Evolutionary conservation across 2,113 vertebrate species (phyloP).

Genomic region (Odocoileus hemionus): DNA sequence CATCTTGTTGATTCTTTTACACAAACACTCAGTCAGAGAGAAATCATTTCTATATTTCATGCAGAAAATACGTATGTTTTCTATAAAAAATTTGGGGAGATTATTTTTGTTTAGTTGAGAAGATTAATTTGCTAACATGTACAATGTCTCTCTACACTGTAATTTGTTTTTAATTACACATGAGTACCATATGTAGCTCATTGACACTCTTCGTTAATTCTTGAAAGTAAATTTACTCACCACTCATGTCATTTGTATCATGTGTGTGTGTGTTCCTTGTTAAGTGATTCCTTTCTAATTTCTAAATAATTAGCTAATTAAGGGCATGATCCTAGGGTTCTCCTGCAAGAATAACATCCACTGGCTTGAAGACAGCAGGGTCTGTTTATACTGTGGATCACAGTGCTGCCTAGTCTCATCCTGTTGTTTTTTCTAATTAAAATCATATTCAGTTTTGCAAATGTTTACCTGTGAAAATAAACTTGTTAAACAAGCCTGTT

Average conservation of each 20-base stretch:
- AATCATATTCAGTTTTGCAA: constrained; percentile 18
- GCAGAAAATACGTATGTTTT: constrained; percentile 60
- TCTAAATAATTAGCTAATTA: constrained; percentile 79
- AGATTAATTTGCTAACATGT: constrained; percentile 75
- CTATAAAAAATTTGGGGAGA: constrained; percentile 48
- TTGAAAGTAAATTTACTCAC: constrained; percentile 79
- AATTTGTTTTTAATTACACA: constrained; percentile 80
- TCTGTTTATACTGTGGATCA: constrained; percentile 58
- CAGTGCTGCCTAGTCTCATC: constrained; percentile 49
- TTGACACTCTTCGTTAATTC: constrained; percentile 77
- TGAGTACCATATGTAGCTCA: constrained; percentile 67
- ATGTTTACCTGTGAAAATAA: constrained; percentile 29
- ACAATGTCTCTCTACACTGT: constrained; percentile 66
- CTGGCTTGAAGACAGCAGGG: constrained; percentile 49
- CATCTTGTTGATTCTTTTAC: constrained; percentile 70
- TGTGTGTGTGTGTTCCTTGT: constrained; percentile 76
- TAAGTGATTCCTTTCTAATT: constrained; percentile 78
- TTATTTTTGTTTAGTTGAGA: constrained; percentile 68
- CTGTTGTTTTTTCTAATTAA: constrained; percentile 49
- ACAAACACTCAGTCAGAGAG: constrained; percentile 66
- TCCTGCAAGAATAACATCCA: constrained; percentile 56
- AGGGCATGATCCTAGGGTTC: constrained; percentile 52
- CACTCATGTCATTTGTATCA: constrained; percentile 77
- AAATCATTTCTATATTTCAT: constrained; percentile 75
- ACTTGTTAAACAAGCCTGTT: neutral